Conservation (phyloP, 2,113 vertebrate species). For the Maccullochella peelii region DNA sequence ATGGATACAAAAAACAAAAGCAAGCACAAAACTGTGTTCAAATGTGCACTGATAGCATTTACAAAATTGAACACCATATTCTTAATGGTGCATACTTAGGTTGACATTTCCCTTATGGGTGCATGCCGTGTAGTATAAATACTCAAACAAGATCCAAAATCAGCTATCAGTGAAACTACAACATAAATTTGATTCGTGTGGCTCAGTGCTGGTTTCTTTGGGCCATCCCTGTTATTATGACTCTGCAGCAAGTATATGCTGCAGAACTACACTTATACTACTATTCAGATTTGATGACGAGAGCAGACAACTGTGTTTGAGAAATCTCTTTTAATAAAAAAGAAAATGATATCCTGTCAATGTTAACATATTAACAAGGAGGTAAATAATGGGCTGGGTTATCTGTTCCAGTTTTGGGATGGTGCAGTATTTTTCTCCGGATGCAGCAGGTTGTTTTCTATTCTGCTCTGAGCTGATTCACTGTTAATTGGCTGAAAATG, state of each 20-base stretch:
- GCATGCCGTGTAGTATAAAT: slow-evolving; percentile 6
- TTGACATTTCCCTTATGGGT: slow-evolving; percentile 35
- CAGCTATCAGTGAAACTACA: slow-evolving; percentile 25
- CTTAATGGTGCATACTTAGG: slow-evolving; percentile 22
- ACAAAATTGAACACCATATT: slow-evolving; percentile 45
- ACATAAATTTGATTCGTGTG: slow-evolving; percentile 16
- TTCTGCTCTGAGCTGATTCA: slow-evolving; percentile 62
- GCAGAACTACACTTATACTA: neutral
- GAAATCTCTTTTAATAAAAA: slow-evolving; percentile 28
- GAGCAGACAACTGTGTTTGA: neutral
- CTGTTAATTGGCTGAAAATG: slow-evolving; percentile 73
- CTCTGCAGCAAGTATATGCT: neutral
- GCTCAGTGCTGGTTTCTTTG: slow-evolving; percentile 14
- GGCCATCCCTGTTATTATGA: slow-evolving; percentile 7
- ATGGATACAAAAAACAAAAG: slow-evolving; percentile 4
- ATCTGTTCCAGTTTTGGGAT: slow-evolving; percentile 50
- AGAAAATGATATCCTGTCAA: slow-evolving; percentile 19
- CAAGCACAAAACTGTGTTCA: slow-evolving; percentile 38
- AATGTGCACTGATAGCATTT: slow-evolving; percentile 52
- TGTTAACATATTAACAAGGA: slow-evolving; percentile 37
- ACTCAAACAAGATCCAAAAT: slow-evolving; percentile 24
- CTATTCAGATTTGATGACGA: slow-evolving; percentile 9
- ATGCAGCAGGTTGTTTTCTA: slow-evolving; percentile 66
- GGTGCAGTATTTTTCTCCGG: slow-evolving; percentile 24
- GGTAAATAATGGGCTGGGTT: slow-evolving; percentile 57